Evolutionary conservation across 2,888 invertebrate genomes (phyloP).

Genomic region (Suillia variegata): DNA sequence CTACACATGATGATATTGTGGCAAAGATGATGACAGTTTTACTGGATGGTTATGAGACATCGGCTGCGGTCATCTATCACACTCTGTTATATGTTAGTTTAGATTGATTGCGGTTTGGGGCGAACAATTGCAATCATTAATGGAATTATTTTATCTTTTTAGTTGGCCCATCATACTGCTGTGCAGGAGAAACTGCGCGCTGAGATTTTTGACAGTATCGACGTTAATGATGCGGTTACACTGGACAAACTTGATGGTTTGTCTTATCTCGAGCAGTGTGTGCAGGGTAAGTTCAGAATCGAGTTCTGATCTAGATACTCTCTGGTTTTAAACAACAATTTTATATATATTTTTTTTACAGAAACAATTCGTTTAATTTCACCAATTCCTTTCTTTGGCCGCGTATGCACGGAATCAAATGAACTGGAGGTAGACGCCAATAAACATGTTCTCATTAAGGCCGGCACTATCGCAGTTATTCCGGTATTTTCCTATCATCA

Average conservation of each 20-base stretch:
- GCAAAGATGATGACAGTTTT: constrained; percentile 50
- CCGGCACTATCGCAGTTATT: constrained; percentile 48
- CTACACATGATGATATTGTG: constrained; percentile 44
- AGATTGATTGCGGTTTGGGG: background rate
- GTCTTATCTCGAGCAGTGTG: constrained; percentile 52
- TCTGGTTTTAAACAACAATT: background rate
- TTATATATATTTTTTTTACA: constrained; percentile 14
- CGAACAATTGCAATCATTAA: background rate
- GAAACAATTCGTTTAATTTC: constrained; percentile 49
- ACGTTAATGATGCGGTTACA: constrained; percentile 25
- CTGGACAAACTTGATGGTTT: constrained; percentile 44
- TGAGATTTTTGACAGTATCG: constrained; percentile 35
- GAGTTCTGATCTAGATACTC: background rate
- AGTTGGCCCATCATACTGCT: constrained; percentile 39
- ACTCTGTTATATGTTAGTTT: constrained; percentile 45
- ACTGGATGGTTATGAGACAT: constrained; percentile 55
- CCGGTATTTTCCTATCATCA: constrained; percentile 55
- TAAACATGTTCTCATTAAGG: constrained; percentile 37
- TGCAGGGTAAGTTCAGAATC: constrained; percentile 40
- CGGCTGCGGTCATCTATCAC: constrained; percentile 43
- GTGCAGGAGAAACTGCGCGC: constrained; percentile 45
- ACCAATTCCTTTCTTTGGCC: constrained; percentile 40
- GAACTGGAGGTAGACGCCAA: constrained; percentile 35
- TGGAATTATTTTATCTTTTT: constrained; percentile 7
- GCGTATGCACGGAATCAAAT: constrained; percentile 42